phyloP scores from a whole-genome alignment of 2,888 invertebrate species.

The Lepidochrysops patricia region DNA sequence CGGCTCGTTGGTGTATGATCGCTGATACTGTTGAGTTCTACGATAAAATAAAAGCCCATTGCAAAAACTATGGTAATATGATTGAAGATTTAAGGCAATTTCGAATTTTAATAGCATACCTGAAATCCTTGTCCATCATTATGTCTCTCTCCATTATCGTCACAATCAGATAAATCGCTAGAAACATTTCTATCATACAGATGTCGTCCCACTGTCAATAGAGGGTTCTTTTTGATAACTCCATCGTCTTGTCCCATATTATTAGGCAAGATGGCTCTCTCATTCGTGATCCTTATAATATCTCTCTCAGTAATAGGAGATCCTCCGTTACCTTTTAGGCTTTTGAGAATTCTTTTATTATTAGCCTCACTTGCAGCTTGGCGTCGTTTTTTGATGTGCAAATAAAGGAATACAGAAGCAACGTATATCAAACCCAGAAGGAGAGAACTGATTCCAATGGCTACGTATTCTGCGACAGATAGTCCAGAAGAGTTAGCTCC shows the following conservation, averaged over 20 bases:
- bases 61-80: neutral
- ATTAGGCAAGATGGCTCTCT: conserved; percentile 49
- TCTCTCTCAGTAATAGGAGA: conserved; percentile 58
- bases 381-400: conserved; percentile 82
- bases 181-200: conserved; percentile 68
- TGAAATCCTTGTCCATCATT: conserved; percentile 50
- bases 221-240: conserved; percentile 85
- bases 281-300: conserved; percentile 61
- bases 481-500: conserved; percentile 75
- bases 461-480: conserved; percentile 84
- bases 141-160: conserved; percentile 66
- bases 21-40: conserved; percentile 78
- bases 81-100: neutral
- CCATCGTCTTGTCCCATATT: conserved; percentile 78
- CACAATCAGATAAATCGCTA: conserved; percentile 78
- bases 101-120: conserved; percentile 34
- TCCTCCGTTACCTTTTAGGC: conserved; percentile 57
- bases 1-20: conserved; percentile 77
- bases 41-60: conserved; percentile 24
- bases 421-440: conserved; percentile 91
- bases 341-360: conserved; percentile 50
- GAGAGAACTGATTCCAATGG: conserved; percentile 87
- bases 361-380: conserved; percentile 62
- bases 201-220: conserved; percentile 76
- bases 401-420: conserved; percentile 87